A percentile compares a stretch with the other conserved stretches of the same genome.
Evolutionary conservation across 2,113 vertebrate species (phyloP).

Genomic region (Empidonax traillii): DNA sequence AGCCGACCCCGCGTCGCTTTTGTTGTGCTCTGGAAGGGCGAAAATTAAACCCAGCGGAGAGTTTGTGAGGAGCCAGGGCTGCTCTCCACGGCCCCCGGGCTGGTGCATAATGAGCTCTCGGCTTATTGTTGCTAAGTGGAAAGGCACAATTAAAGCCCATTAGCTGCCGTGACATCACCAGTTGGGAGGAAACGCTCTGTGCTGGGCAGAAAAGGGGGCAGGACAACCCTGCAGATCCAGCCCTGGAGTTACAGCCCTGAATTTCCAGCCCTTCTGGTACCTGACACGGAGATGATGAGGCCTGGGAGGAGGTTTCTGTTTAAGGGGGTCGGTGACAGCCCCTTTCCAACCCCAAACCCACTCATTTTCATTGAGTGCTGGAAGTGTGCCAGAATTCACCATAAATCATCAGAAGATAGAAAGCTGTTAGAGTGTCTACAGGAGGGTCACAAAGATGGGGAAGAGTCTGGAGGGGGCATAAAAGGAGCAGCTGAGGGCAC

Average conservation of each 20-base stretch:
- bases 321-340: accelerated
- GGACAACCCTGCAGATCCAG: not conserved
- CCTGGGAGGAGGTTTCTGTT: not conserved
- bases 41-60: not conserved
- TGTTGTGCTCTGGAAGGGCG: not conserved
- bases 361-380: not conserved
- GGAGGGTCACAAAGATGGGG: not conserved
- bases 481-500: not conserved
- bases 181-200: not conserved
- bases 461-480: not conserved
- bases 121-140: not conserved
- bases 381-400: not conserved
- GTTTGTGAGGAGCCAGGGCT: not conserved
- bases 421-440: not conserved
- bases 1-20: accelerated
- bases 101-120: constrained; percentile 14
- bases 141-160: constrained; percentile 48
- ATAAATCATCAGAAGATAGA: not conserved
- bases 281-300: not conserved
- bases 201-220: not conserved
- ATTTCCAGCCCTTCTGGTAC: too few relatives aligned
- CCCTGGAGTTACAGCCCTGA: not conserved
- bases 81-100: not conserved
- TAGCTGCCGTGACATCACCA: constrained; percentile 45
- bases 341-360: not conserved